Evolutionary conservation across 2,113 vertebrate genomes (phyloP).

Genomic region (Phocoena phocoena): DNA sequence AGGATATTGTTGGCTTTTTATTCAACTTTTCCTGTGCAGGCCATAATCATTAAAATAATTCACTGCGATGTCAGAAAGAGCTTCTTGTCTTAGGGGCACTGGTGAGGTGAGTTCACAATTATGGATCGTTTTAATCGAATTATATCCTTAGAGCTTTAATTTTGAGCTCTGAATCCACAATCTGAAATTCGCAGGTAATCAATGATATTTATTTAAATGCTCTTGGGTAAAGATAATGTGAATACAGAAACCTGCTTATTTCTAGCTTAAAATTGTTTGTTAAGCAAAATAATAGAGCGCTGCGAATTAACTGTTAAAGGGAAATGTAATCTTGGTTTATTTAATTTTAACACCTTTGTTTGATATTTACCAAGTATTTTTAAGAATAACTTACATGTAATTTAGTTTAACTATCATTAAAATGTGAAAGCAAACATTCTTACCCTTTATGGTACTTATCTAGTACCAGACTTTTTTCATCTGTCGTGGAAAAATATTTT

Average conservation of each 20-base stretch:
- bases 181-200: conserved; percentile 61
- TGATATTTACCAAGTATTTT: conserved; percentile 39
- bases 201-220: conserved; percentile 50
- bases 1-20: conserved; percentile 18
- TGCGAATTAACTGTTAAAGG: neutral
- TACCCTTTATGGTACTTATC: neutral
- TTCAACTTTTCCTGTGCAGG: neutral
- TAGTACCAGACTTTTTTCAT: neutral
- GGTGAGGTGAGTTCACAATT: conserved; percentile 55
- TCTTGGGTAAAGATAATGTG: neutral
- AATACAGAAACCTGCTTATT: neutral
- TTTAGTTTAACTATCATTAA: neutral
- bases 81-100: neutral
- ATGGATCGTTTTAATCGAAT: conserved; percentile 61
- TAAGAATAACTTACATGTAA: neutral
- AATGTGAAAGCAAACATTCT: neutral
- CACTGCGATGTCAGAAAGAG: conserved; percentile 42
- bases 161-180: conserved; percentile 9
- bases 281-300: neutral
- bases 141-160: conserved; percentile 45
- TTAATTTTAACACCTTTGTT: neutral
- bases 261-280: conserved; percentile 18
- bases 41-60: conserved; percentile 61
- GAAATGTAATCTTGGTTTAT: neutral
- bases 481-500: neutral